A percentile compares a stretch with the other conserved stretches of the same genome.
Conservation (phyloP, 2,113 vertebrate genomes). For the Cololabis saira region DNA sequence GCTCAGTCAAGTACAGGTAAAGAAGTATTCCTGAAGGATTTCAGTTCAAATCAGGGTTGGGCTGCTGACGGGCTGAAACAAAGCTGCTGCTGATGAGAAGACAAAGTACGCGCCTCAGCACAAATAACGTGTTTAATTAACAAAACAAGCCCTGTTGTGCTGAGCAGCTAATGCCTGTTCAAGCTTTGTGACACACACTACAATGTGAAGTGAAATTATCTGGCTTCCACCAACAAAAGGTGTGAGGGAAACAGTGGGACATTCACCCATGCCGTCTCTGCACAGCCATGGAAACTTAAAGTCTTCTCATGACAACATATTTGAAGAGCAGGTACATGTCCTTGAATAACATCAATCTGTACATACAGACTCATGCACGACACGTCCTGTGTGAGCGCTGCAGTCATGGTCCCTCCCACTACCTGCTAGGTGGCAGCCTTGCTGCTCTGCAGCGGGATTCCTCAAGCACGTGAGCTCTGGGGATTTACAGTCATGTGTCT, state of each 20-base stretch:
- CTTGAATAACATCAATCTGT: too few relatives aligned
- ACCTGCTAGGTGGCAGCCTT: constrained; percentile 37
- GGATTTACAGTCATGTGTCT: constrained; percentile 17
- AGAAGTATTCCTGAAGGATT: not conserved
- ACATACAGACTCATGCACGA: not conserved
- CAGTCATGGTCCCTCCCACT: not conserved
- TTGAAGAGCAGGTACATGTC: too few relatives aligned
- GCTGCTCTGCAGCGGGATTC: not conserved
- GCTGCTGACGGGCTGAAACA: not conserved
- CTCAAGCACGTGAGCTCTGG: not conserved
- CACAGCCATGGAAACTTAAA: too few relatives aligned
- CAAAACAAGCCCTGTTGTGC: constrained; percentile 6
- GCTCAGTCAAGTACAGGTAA: constrained; percentile 29
- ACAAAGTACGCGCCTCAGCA: not conserved
- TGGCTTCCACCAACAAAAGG: constrained; percentile 30
- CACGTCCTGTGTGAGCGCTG: not conserved
- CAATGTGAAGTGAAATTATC: constrained; percentile 1
- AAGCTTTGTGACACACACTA: too few relatives aligned
- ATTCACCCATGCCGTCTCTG: not conserved
- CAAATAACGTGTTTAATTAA: not conserved
- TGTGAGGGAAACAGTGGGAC: constrained; percentile 33
- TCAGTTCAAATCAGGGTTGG: constrained; percentile 10
- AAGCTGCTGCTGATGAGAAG: constrained; percentile 11
- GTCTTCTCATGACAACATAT: too few relatives aligned
- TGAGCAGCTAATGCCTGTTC: not conserved